These are phyloP conservation scores for Cryptotermes secundus DNA, from an alignment of 1,140 invertebrate genomes.

Conservation along the genomic window DNA sequence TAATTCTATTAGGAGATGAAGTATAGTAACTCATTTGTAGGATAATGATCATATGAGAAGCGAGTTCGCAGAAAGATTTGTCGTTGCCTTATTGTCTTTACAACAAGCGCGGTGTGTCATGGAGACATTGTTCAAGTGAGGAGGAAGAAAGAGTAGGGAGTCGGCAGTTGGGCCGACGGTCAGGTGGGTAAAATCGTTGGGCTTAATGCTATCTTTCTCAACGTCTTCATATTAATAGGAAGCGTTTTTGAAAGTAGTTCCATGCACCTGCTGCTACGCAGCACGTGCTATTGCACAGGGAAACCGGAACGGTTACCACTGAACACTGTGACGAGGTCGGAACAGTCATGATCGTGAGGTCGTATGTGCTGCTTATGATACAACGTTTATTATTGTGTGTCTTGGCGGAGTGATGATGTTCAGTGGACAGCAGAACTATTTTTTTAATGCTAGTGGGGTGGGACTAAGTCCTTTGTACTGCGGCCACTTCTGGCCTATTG, in stretches of 20 bases:
- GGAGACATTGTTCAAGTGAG: background rate
- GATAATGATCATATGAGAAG: background rate
- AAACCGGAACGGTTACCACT: background rate
- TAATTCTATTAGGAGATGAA: background rate
- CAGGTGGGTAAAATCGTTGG: slow-evolving; percentile 4
- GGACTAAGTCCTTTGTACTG: too few relatives aligned
- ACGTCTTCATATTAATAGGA: slow-evolving; percentile 28
- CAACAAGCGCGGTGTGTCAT: background rate
- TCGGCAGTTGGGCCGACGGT: background rate
- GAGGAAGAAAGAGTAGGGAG: background rate
- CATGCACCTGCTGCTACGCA: background rate
- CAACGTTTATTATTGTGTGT: too few relatives aligned
- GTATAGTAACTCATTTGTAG: background rate
- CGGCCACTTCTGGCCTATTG: too few relatives aligned
- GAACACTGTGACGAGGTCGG: background rate
- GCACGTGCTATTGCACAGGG: slow-evolving; percentile 3
- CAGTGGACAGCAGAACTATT: too few relatives aligned
- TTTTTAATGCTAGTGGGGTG: too few relatives aligned
- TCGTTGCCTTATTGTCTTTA: background rate
- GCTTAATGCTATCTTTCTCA: slow-evolving; percentile 20
- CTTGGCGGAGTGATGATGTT: too few relatives aligned
- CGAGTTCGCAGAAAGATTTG: background rate
- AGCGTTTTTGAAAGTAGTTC: slow-evolving; percentile 6
- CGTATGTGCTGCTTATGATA: too few relatives aligned
- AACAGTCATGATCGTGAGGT: too few relatives aligned